Evolutionary conservation across 2,888 invertebrate species (phyloP).

Genomic region (Epinotia nisella): DNA sequence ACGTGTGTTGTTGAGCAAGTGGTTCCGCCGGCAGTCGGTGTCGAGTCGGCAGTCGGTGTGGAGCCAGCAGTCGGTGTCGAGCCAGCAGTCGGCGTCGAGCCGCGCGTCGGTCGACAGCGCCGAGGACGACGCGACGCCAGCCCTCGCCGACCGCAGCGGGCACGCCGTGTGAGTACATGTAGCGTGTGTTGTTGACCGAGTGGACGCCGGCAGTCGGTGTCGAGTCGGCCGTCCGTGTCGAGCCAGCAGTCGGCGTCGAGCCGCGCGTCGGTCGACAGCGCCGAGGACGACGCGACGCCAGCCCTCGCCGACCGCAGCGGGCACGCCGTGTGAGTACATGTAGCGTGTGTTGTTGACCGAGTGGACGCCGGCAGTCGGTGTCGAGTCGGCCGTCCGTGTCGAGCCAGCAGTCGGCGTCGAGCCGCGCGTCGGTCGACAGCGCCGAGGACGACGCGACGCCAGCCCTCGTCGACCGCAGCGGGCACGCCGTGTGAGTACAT

Average conservation of each 20-base stretch:
- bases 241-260: conserved; percentile 66
- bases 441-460: conserved; percentile 57
- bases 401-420: conserved; percentile 63
- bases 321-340: conserved; percentile 71
- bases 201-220: conserved; percentile 50
- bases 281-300: conserved; percentile 57
- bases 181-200: conserved; percentile 2
- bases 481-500: conserved; percentile 71
- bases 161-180: conserved; percentile 72
- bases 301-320: conserved; percentile 64
- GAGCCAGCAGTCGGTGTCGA: conserved; percentile 56
- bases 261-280: conserved; percentile 69
- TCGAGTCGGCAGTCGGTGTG: conserved; percentile 71
- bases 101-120: conserved; percentile 69
- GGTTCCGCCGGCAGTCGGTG: conserved; percentile 49
- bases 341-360: not conserved
- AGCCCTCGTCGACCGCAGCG: conserved; percentile 62
- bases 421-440: conserved; percentile 71
- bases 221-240: too few relatives aligned
- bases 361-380: conserved; percentile 50
- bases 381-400: not conserved
- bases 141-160: conserved; percentile 64
- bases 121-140: conserved; percentile 57
- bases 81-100: conserved; percentile 64
- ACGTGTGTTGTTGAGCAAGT: conserved; percentile 5